A percentile compares a stretch with the other conserved stretches of the same genome.
Evolutionary conservation across 2,888 invertebrate genomes (phyloP).

Genomic region (Tipula helvola): DNA sequence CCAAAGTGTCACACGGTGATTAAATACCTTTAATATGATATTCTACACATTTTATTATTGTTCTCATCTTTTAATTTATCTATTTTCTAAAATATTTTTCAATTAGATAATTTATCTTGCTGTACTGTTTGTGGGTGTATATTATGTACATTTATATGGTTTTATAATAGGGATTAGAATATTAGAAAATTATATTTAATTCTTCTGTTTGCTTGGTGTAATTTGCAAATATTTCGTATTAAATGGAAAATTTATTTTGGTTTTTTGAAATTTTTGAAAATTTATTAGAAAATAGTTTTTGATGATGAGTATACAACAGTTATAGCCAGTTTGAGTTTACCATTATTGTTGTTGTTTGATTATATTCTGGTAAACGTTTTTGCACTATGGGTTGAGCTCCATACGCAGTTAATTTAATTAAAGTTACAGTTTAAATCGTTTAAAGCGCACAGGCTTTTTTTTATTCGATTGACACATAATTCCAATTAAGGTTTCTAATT

Average conservation of each 20-base stretch:
- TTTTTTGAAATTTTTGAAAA: background rate
- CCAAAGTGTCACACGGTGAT: conserved; percentile 16
- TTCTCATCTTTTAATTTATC: background rate
- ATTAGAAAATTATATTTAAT: background rate
- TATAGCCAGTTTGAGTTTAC: background rate
- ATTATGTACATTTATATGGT: background rate
- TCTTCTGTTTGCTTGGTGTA: background rate
- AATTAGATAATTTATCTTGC: background rate
- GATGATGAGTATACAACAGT: background rate
- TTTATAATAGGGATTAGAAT: background rate
- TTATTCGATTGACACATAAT: no score
- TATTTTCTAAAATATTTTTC: background rate
- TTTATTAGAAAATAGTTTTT: background rate
- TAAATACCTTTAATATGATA: conserved; percentile 15
- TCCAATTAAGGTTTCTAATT: no score
- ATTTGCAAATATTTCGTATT: background rate
- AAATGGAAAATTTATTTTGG: background rate
- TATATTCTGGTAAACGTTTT: no score
- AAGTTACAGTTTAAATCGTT: no score
- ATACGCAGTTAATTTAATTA: no score
- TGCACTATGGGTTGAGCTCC: no score
- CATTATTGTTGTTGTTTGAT: no score
- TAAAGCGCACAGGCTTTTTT: no score
- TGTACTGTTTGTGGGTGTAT: background rate
- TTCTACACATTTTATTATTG: background rate